A percentile compares a stretch with the other conserved stretches of the same genome.
phyloP scores from a whole-genome alignment of 2,113 vertebrate genomes.

The Labeo rohita region DNA sequence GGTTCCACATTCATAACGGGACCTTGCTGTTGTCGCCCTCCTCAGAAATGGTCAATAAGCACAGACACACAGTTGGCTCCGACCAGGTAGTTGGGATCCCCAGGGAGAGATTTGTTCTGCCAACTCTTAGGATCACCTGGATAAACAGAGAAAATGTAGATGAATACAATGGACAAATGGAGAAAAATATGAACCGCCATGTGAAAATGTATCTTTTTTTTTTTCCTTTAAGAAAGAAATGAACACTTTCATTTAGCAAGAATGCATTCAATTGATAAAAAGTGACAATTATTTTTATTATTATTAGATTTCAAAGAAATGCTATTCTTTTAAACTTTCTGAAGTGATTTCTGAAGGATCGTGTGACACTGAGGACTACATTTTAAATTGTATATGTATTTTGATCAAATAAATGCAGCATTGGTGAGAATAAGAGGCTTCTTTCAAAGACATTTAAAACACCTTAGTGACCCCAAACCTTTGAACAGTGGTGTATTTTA shows the following conservation, averaged over 20 bases:
- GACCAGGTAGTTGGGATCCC: conserved; percentile 98
- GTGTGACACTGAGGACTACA: neutral
- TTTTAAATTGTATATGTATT: neutral
- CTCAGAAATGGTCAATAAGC: conserved; percentile 98
- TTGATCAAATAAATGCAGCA: neutral
- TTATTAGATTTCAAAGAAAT: neutral
- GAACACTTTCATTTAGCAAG: neutral
- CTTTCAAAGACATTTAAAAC: neutral
- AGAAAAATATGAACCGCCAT: neutral
- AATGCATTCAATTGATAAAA: neutral
- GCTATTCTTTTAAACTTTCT: neutral
- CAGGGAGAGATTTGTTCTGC: conserved; percentile 98
- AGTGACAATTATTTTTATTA: neutral
- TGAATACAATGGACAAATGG: conserved; percentile 56
- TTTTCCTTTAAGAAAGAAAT: neutral
- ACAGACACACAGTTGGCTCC: conserved; percentile 99
- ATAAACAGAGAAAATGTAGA: conserved; percentile 38
- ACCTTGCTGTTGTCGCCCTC: conserved; percentile 66
- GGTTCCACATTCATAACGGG: conserved; percentile 81
- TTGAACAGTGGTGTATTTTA: neutral
- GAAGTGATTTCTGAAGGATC: neutral
- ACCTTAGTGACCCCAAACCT: neutral
- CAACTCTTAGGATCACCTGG: conserved; percentile 98
- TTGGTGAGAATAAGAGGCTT: neutral
- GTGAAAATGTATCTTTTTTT: neutral